Percentiles rank a stretch among this genome's conserved stretches.
Conservation (phyloP, 2,888 invertebrate species). For the Hymenopus coronatus region DNA sequence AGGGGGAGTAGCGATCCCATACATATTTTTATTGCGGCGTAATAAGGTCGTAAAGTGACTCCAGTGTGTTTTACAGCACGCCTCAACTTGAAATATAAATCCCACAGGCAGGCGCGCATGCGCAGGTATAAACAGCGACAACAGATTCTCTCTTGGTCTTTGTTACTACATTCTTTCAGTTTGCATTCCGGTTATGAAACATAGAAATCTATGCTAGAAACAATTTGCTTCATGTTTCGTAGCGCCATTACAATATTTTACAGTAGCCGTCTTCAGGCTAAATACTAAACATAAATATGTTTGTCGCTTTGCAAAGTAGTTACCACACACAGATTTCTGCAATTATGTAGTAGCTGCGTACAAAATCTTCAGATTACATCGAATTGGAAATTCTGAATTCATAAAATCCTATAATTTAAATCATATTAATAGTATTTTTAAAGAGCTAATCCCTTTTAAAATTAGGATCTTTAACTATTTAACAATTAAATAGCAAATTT, state of each 20-base stretch:
- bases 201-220: not conserved
- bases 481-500: too few species aligned
- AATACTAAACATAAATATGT: not conserved
- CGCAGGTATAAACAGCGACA: not conserved
- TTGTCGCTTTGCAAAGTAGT: not conserved
- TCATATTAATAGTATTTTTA: too few species aligned
- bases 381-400: too few species aligned
- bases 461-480: too few species aligned
- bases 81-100: slow-evolving; percentile 8
- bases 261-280: not conserved
- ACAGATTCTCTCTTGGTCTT: not conserved
- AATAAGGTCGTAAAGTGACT: slow-evolving; percentile 30
- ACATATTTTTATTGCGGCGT: slow-evolving; percentile 30
- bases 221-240: not conserved
- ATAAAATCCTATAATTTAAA: too few species aligned
- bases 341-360: not conserved
- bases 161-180: not conserved
- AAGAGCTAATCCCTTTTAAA: too few species aligned
- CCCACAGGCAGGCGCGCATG: not conserved
- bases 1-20: not conserved
- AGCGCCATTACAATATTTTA: not conserved
- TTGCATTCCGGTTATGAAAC: not conserved
- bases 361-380: too few species aligned
- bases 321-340: too few species aligned
- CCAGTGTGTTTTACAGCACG: slow-evolving; percentile 16